A percentile compares a stretch with the other conserved stretches of the same genome.
These are phyloP conservation scores for Dilophus febrilis DNA, from an alignment of 2,888 invertebrate genomes.

Conservation along the genomic window DNA sequence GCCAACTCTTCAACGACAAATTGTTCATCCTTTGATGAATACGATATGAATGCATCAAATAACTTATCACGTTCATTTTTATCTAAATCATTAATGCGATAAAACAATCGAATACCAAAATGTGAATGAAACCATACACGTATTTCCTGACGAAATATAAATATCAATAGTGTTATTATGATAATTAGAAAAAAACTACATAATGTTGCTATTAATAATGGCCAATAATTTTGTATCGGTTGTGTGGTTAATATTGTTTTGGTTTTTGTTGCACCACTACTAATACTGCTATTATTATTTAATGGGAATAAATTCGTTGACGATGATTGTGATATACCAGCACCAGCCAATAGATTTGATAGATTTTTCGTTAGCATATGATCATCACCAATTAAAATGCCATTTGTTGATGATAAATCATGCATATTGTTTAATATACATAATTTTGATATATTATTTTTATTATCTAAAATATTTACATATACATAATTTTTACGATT, in stretches of 20 bases:
- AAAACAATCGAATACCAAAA: constrained; percentile 67
- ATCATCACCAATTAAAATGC: constrained; percentile 18
- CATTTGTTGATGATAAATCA: constrained; percentile 3
- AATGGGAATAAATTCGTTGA: too few relatives aligned
- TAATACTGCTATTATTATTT: too few relatives aligned
- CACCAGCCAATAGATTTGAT: neutral
- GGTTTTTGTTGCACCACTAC: constrained; percentile 54
- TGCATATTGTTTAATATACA: constrained; percentile 18
- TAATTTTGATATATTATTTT: constrained; percentile 34
- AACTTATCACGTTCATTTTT: constrained; percentile 69
- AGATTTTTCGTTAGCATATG: too few relatives aligned
- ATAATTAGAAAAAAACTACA: constrained; percentile 60
- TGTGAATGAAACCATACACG: constrained; percentile 77
- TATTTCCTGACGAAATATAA: constrained; percentile 67
- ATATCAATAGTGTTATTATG: constrained; percentile 55
- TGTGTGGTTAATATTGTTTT: constrained; percentile 23
- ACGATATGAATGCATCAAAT: constrained; percentile 91
- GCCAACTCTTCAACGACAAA: constrained; percentile 80
- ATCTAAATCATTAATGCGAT: constrained; percentile 56
- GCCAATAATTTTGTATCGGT: constrained; percentile 63
- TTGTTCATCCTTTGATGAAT: constrained; percentile 81
- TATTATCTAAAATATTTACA: constrained; percentile 37
- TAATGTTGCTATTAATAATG: constrained; percentile 58
- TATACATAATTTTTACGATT: constrained; percentile 26
- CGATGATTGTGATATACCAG: constrained; percentile 8